These are phyloP conservation scores for Petroica traversi DNA, from an alignment of 2,113 vertebrate species.

Conservation along the genomic window DNA sequence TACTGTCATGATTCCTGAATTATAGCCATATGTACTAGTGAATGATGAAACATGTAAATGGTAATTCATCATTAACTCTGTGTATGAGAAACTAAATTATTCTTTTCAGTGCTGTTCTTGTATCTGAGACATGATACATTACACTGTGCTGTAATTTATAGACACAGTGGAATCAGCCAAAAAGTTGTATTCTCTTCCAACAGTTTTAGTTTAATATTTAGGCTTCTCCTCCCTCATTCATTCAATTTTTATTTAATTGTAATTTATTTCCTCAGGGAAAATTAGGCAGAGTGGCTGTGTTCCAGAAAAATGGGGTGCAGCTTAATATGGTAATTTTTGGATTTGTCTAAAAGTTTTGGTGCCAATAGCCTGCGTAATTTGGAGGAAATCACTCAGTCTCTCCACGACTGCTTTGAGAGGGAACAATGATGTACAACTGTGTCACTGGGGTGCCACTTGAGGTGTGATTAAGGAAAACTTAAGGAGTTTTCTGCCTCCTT, in stretches of 20 bases:
- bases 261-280: slow-evolving; percentile 37
- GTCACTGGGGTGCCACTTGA: background rate
- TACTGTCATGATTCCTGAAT: slow-evolving; percentile 58
- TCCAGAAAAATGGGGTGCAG: slow-evolving; percentile 50
- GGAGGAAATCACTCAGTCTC: slow-evolving; percentile 6
- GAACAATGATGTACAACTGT: background rate
- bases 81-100: slow-evolving; percentile 58
- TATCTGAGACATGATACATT: slow-evolving; percentile 61
- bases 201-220: slow-evolving; percentile 42
- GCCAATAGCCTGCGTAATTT: slow-evolving; percentile 44
- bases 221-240: slow-evolving; percentile 24
- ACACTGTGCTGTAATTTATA: slow-evolving; percentile 42
- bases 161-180: slow-evolving; percentile 8
- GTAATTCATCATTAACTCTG: slow-evolving; percentile 65
- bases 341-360: slow-evolving; percentile 17
- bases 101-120: slow-evolving; percentile 48
- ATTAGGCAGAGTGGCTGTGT: background rate
- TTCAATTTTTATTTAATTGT: slow-evolving; percentile 54
- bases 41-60: slow-evolving; percentile 66
- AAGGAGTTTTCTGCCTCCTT: background rate
- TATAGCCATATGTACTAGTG: slow-evolving; percentile 53
- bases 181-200: slow-evolving; percentile 47
- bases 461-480: background rate
- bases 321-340: slow-evolving; percentile 27
- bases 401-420: background rate